phyloP scores from a whole-genome alignment of 1,140 invertebrate genomes.

The Dryas iulia region DNA sequence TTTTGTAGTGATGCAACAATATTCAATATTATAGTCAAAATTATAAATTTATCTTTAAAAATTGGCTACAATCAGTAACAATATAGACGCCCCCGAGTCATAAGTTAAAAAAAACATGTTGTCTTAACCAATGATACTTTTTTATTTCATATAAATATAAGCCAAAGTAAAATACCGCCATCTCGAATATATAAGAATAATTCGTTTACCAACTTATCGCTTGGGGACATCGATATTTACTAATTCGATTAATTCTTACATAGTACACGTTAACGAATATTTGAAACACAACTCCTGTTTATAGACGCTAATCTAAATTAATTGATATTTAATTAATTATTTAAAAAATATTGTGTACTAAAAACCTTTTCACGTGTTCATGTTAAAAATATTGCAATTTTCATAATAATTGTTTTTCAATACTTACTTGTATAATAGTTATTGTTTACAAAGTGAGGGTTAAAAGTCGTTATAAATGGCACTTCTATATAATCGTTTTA shows the following conservation, averaged over 20 bases:
- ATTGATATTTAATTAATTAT: conserved; percentile 16
- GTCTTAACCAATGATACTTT: too few relatives aligned
- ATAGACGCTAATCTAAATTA: conserved; percentile 29
- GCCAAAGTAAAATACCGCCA: too few relatives aligned
- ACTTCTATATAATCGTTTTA: too few relatives aligned
- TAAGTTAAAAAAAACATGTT: neutral
- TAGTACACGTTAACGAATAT: conserved; percentile 20
- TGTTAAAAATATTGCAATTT: conserved; percentile 53
- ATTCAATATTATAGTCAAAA: conserved; percentile 7
- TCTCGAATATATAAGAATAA: neutral
- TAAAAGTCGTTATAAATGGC: neutral
- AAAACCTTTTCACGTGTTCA: conserved; percentile 67
- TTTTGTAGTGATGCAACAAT: neutral
- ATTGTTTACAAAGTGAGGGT: conserved; percentile 54
- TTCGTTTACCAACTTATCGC: neutral
- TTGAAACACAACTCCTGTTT: conserved; percentile 19
- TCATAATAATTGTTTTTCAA: conserved; percentile 35
- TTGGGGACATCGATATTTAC: neutral
- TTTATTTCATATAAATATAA: too few relatives aligned
- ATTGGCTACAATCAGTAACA: neutral
- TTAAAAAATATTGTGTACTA: conserved; percentile 42
- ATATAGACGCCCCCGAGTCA: neutral
- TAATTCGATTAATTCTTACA: conserved; percentile 4
- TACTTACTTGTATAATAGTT: conserved; percentile 41
- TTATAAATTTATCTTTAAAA: neutral